phyloP scores from a whole-genome alignment of 2,797 vertebrate genomes.

The Margarornis squamiger region DNA sequence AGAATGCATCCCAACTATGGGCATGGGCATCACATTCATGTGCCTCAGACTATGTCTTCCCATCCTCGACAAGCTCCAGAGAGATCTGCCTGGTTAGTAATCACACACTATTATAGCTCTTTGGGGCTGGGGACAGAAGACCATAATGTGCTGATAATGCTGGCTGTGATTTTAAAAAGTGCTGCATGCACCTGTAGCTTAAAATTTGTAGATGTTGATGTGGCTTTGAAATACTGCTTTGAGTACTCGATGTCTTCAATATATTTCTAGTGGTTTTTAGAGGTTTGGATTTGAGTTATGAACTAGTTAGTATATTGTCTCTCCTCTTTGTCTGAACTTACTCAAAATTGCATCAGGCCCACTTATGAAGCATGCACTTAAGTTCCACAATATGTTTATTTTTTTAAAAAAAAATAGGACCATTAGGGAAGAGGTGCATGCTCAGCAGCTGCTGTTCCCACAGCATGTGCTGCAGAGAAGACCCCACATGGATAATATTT shows the following conservation, averaged over 20 bases:
- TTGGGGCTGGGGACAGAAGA: neutral
- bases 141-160: neutral
- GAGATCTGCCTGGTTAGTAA: constrained; percentile 93
- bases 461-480: neutral
- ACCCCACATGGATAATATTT: neutral
- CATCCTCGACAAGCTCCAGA: constrained; percentile 95
- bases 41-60: constrained; percentile 99
- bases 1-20: constrained; percentile 99
- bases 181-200: neutral
- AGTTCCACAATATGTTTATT: neutral
- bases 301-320: neutral
- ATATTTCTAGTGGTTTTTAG: neutral
- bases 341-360: neutral
- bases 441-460: neutral
- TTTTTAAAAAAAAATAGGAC: too few relatives aligned
- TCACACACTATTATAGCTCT: neutral
- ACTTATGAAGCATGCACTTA: neutral
- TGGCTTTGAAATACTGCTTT: neutral
- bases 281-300: neutral
- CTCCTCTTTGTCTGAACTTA: neutral
- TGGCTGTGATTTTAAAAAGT: neutral
- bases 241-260: neutral
- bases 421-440: neutral
- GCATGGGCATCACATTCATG: constrained; percentile 98
- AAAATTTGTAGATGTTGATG: neutral